A percentile compares a stretch with the other conserved stretches of the same genome.
phyloP scores from a whole-genome alignment of 2,797 vertebrate genomes.

The Borostomias antarcticus region DNA sequence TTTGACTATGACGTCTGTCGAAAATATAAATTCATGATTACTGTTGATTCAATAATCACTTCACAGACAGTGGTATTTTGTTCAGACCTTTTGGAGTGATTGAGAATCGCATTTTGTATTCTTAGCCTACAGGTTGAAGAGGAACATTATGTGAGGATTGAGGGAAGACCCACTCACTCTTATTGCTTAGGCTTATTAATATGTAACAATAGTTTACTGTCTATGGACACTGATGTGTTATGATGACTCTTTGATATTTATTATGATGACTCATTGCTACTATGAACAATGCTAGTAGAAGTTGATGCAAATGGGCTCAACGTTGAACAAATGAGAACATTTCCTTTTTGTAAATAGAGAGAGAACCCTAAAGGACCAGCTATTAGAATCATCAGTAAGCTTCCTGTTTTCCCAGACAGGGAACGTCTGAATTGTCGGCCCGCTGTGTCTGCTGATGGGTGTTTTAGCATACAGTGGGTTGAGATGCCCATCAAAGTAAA shows the following conservation, averaged over 20 bases:
- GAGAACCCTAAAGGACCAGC: background rate
- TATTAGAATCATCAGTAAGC: no score
- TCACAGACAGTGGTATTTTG: background rate
- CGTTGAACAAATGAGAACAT: background rate
- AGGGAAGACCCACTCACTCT: background rate
- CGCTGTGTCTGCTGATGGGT: no score
- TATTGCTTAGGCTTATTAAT: background rate
- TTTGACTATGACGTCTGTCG: background rate
- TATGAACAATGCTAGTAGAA: background rate
- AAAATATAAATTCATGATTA: no score
- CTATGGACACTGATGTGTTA: background rate
- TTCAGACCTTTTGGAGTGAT: background rate
- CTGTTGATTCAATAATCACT: background rate
- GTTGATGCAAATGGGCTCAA: no score
- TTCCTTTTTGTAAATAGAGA: background rate
- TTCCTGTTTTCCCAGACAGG: no score
- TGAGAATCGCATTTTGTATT: background rate
- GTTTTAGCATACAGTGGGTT: no score
- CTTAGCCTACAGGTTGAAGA: background rate
- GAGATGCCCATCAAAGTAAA: background rate
- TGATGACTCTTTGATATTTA: background rate
- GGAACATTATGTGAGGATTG: background rate
- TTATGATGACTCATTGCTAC: background rate
- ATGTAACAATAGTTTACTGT: background rate
- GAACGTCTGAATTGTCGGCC: no score